phyloP scores from a whole-genome alignment of 2,888 invertebrate species.

The Sarcophaga rosellei region DNA sequence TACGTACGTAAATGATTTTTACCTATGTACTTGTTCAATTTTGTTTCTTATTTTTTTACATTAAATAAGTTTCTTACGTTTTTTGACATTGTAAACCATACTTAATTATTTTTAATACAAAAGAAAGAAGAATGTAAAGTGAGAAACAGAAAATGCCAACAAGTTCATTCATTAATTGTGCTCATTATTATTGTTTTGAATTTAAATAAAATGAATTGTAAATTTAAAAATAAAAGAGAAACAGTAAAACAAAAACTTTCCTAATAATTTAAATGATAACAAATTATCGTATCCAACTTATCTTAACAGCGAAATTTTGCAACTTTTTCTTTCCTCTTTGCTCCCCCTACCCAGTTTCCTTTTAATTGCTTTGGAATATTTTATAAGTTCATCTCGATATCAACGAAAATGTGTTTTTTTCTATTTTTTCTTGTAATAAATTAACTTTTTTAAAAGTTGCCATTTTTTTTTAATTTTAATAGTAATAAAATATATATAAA shows the following conservation, averaged over 20 bases:
- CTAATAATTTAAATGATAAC: background rate
- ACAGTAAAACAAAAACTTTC: background rate
- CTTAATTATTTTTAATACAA: constrained; percentile 28
- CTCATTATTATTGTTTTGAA: constrained; percentile 66
- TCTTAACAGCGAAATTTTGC: too few relatives aligned
- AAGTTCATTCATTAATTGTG: constrained; percentile 34
- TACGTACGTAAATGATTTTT: too few relatives aligned
- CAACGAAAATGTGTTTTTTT: constrained; percentile 62
- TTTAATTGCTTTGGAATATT: constrained; percentile 5
- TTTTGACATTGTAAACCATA: background rate
- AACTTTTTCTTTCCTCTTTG: background rate
- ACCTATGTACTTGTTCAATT: background rate
- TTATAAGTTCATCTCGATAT: constrained; percentile 58
- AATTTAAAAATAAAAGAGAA: background rate
- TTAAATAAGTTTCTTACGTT: background rate
- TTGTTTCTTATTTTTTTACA: constrained; percentile 1
- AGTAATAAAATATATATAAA: constrained; percentile 23
- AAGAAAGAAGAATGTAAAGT: background rate
- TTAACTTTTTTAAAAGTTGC: constrained; percentile 65
- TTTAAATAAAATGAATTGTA: constrained; percentile 60
- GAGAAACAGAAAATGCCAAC: constrained; percentile 23
- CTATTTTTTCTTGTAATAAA: constrained; percentile 35
- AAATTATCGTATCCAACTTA: too few relatives aligned
- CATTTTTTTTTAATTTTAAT: constrained; percentile 47
- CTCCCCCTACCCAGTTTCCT: background rate